A percentile compares a stretch with the other conserved stretches of the same genome.
phyloP scores from a whole-genome alignment of 2,797 vertebrate genomes.

The Tangara arthus region DNA sequence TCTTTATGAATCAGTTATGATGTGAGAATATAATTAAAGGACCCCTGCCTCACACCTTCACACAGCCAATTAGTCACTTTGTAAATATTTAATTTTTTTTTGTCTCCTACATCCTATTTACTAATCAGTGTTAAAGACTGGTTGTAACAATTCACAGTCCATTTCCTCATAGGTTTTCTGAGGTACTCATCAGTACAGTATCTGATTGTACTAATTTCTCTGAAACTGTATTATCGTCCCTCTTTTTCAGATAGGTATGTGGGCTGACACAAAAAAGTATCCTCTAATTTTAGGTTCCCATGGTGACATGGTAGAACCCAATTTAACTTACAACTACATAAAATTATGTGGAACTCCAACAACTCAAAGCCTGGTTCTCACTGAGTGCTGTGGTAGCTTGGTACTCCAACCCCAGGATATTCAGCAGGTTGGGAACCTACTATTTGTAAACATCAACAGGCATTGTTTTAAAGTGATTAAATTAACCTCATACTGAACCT shows the following conservation, averaged over 20 bases:
- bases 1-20: not conserved
- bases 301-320: not conserved
- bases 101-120: not conserved
- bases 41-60: slow-evolving; percentile 5
- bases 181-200: not conserved
- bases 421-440: not conserved
- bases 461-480: not conserved
- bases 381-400: too few relatives aligned
- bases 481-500: not conserved
- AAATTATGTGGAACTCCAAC: not conserved
- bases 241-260: not conserved
- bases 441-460: not conserved
- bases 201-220: not conserved
- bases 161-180: not conserved
- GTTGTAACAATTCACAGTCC: not conserved
- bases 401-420: not conserved
- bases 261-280: not conserved
- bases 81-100: slow-evolving; percentile 7
- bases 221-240: not conserved
- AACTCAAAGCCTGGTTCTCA: not conserved
- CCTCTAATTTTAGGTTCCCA: not conserved
- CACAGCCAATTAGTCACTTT: not conserved
- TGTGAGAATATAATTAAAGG: slow-evolving; percentile 30
- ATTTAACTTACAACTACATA: not conserved
- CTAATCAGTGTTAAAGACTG: not conserved